Conservation (phyloP, 1,140 invertebrate species). For the Carposina sasakii region DNA sequence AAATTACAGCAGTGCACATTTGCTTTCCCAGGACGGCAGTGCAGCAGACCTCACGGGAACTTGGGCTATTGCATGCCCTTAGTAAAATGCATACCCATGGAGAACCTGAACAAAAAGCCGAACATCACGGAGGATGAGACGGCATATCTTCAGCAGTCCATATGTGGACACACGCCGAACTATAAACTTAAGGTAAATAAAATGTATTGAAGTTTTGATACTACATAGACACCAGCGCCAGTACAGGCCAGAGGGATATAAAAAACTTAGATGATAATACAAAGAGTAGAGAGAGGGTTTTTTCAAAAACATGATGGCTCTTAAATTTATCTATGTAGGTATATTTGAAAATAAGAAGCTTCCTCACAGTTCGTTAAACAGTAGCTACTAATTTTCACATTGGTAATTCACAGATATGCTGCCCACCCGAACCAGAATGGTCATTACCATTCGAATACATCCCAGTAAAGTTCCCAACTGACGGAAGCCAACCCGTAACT, state of each 20-base stretch:
- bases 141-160: slow-evolving; percentile 2
- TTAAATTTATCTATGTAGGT: no score
- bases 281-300: no score
- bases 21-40: slow-evolving; percentile 3
- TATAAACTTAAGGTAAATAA: slow-evolving; percentile 11
- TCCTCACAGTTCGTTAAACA: no score
- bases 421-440: slow-evolving; percentile 5
- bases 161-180: slow-evolving; percentile 2
- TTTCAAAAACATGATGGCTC: no score
- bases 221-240: background rate
- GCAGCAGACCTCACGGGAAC: slow-evolving; percentile 4
- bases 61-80: slow-evolving; percentile 3
- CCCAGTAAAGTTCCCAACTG: background rate
- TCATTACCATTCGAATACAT: background rate
- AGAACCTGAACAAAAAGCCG: background rate
- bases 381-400: background rate
- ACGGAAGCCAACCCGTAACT: background rate
- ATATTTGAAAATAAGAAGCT: no score
- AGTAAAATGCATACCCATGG: slow-evolving; percentile 4
- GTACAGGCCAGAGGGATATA: no score
- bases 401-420: slow-evolving; percentile 7
- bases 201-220: background rate
- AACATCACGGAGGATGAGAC: background rate
- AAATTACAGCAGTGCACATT: background rate
- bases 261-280: no score